Conservation (phyloP, 2,113 vertebrate genomes). For the Amblyornis subalaris region DNA sequence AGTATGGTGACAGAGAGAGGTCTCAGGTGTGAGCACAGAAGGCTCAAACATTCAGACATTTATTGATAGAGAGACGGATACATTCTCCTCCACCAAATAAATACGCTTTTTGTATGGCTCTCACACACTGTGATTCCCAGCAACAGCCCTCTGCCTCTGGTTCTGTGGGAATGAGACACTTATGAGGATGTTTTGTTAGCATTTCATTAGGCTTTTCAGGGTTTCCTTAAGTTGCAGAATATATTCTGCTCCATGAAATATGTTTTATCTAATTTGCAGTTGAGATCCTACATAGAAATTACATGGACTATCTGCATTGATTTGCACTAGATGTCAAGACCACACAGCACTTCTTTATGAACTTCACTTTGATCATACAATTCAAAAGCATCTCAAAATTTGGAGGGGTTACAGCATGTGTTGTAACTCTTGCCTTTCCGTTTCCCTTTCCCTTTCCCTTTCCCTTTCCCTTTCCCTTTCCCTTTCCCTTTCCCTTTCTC, state of each 20-base stretch:
- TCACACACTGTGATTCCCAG: background rate
- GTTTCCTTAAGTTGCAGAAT: background rate
- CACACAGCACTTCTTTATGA: background rate
- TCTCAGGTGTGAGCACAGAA: background rate
- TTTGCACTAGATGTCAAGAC: background rate
- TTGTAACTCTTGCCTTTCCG: background rate
- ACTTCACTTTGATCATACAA: background rate
- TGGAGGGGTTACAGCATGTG: background rate
- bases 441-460: background rate
- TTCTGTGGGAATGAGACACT: background rate
- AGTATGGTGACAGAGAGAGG: background rate
- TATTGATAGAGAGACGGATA: background rate
- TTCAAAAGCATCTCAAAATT: background rate
- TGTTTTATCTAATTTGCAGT: background rate
- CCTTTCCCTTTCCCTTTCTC: background rate
- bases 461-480: no score
- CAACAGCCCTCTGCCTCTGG: background rate
- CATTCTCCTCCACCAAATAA: background rate
- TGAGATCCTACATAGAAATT: background rate
- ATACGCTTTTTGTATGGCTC: background rate
- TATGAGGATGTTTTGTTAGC: background rate
- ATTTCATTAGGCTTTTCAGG: background rate
- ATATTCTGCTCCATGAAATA: background rate
- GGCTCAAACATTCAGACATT: background rate
- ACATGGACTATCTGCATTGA: background rate